A percentile compares a stretch with the other conserved stretches of the same genome.
Evolutionary conservation across 2,888 invertebrate species (phyloP).

Genomic region (Bhutanitis thaidina): DNA sequence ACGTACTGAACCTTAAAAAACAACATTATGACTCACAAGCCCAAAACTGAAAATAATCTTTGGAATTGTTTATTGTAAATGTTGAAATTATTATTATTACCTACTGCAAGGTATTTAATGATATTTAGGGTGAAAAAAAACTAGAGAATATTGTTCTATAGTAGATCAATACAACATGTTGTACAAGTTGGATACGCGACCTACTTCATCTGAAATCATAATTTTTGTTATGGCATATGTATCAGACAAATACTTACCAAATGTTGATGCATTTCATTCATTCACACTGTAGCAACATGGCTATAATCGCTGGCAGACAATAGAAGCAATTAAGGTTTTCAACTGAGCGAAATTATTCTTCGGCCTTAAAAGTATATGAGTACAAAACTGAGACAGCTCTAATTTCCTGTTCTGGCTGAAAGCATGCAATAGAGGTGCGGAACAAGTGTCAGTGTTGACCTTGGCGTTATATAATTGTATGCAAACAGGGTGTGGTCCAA

Average conservation of each 20-base stretch:
- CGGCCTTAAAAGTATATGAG: slow-evolving; percentile 21
- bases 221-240: no score
- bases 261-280: slow-evolving; percentile 9
- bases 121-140: no score
- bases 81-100: no score
- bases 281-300: neutral
- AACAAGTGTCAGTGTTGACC: slow-evolving; percentile 52
- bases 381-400: slow-evolving; percentile 48
- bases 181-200: no score
- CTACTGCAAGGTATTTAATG: no score
- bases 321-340: slow-evolving; percentile 11
- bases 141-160: no score
- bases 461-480: slow-evolving; percentile 61
- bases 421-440: slow-evolving; percentile 58
- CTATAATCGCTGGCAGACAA: slow-evolving; percentile 7
- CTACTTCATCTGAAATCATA: no score
- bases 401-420: slow-evolving; percentile 52
- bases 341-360: slow-evolving; percentile 16
- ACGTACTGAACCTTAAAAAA: no score
- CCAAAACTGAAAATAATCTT: no score
- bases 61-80: no score
- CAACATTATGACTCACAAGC: no score
- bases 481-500: slow-evolving; percentile 52
- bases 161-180: no score
- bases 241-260: neutral